Conservation (phyloP, 2,888 invertebrate genomes). For the Drosophila eohydei region DNA sequence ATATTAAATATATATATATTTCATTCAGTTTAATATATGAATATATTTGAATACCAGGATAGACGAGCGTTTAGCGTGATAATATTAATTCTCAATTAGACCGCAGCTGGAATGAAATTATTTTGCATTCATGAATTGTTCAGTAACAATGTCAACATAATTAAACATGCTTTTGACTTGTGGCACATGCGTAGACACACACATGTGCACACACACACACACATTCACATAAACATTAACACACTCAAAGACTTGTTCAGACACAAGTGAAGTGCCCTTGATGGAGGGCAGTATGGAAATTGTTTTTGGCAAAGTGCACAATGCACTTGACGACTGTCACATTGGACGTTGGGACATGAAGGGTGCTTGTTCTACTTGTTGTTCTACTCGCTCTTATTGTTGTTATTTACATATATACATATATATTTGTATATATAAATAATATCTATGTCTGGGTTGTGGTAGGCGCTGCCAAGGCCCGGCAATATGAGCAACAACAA, state of each 20-base stretch:
- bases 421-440: slow-evolving; percentile 35
- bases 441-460: slow-evolving; percentile 40
- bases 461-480: slow-evolving; percentile 13
- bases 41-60: not conserved
- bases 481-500: slow-evolving; percentile 31
- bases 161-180: slow-evolving; percentile 69
- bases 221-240: slow-evolving; percentile 18
- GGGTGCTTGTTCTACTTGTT: slow-evolving; percentile 20
- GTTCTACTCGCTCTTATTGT: slow-evolving; percentile 6
- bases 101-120: slow-evolving; percentile 47
- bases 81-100: slow-evolving; percentile 40
- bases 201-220: not conserved
- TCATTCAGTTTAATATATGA: not conserved
- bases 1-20: not conserved
- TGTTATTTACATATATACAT: slow-evolving; percentile 22
- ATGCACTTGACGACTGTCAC: slow-evolving; percentile 78
- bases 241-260: slow-evolving; percentile 47
- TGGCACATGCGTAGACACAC: slow-evolving; percentile 32
- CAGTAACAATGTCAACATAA: slow-evolving; percentile 57
- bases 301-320: slow-evolving; percentile 80
- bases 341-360: slow-evolving; percentile 22
- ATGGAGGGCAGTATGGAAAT: slow-evolving; percentile 61
- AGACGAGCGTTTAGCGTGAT: not conserved
- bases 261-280: slow-evolving; percentile 71
- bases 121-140: slow-evolving; percentile 49